Conservation (phyloP, 1,140 invertebrate species). For the Diorhabda sublineata region DNA sequence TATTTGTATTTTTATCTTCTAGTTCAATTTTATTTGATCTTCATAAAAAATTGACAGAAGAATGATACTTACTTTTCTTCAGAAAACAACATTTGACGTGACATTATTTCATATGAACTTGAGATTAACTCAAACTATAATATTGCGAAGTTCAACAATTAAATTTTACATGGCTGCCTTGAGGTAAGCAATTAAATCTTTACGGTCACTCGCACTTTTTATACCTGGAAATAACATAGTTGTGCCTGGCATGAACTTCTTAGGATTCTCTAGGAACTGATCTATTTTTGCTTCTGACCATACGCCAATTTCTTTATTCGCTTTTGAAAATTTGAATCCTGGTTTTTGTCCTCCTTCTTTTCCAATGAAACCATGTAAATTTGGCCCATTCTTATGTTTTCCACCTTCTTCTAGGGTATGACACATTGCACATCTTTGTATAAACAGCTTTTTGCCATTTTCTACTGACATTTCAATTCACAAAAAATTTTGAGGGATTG, state of each 20-base stretch:
- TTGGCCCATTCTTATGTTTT: not conserved
- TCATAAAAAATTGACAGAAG: no score
- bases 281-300: not conserved
- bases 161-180: not conserved
- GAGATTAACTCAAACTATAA: no score
- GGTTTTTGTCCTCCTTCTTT: not conserved
- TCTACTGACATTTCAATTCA: not conserved
- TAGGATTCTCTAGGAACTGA: not conserved
- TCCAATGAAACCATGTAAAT: not conserved
- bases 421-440: not conserved
- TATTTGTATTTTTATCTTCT: no score
- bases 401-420: not conserved
- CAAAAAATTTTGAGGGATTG: no score
- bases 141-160: not conserved
- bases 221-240: not conserved
- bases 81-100: no score
- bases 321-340: not conserved
- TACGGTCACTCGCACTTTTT: not conserved
- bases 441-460: not conserved
- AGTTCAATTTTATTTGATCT: no score
- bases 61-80: no score
- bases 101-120: no score
- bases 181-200: not conserved
- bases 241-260: not conserved
- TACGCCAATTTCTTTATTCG: not conserved